phyloP scores from a whole-genome alignment of 2,113 vertebrate species.

The Eurypyga helias region DNA sequence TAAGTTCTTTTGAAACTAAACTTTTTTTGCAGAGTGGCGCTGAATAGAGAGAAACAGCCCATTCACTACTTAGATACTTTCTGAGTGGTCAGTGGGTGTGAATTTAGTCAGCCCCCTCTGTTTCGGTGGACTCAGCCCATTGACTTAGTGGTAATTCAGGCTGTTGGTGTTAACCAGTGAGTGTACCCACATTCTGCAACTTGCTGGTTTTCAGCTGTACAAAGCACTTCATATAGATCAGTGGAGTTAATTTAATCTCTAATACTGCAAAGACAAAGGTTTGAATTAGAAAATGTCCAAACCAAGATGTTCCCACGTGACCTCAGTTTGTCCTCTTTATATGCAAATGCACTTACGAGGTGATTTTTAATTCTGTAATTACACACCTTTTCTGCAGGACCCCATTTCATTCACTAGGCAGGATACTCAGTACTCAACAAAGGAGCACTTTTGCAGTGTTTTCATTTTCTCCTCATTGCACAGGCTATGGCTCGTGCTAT shows the following conservation, averaged over 20 bases:
- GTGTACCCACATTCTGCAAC: background rate
- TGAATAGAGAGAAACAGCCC: slow-evolving; percentile 7
- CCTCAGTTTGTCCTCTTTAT: background rate
- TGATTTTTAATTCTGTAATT: background rate
- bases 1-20: slow-evolving; percentile 68
- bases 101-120: background rate
- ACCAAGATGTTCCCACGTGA: background rate
- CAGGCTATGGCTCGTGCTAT: background rate
- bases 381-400: background rate
- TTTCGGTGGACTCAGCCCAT: background rate
- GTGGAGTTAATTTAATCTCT: background rate
- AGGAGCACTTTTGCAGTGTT: background rate
- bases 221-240: background rate
- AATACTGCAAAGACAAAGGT: background rate
- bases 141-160: background rate
- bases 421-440: background rate
- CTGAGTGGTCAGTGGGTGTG: background rate
- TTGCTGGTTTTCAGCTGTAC: background rate
- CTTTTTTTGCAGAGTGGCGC: slow-evolving; percentile 8
- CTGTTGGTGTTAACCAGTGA: background rate
- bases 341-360: background rate
- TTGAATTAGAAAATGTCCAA: background rate
- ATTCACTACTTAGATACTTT: background rate
- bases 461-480: background rate
- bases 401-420: background rate